Base-by-base conservation (phyloP, 64 coral and sea anemone genomes). In the Acropora yongei region DNA sequence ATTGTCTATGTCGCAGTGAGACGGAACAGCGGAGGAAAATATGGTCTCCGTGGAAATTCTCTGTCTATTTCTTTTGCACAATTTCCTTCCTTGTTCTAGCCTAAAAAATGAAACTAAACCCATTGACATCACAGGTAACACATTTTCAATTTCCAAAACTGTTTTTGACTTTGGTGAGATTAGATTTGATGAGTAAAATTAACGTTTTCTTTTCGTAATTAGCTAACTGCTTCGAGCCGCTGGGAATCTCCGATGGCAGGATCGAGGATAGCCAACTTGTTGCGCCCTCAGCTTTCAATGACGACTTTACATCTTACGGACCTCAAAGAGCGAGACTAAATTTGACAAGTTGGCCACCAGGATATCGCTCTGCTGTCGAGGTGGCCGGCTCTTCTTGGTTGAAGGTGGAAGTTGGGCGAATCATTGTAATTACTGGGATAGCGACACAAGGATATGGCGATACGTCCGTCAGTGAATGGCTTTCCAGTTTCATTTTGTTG, bases 361-460 rank as follows among this genome's bases (percentile, higher is more conserved):
- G 89, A 91, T 91, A 91, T 63, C 66, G 89, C 2, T 57, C 68
- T 1, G 53, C 41, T 0, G 3, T 47, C 4, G 47, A 79, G 1
- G 19, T 41, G 0, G 55, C 47, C 5, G 18, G 0, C 11, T 40
- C 5, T 18, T 1, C 13, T 7, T 91, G 89, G 89, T 39, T 91
- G 14, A 84, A 84, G 53, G 89, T 91, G 11, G 80, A 91, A 9
- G 39, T 91, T 8, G 63, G 57, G 10, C 72, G 58, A 18, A 73
- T 75, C 1, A 8, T 84, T 6, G 71, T 91, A 12, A 17, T 91
- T 10, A 91, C 89, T 45, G 47, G 79, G 7, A 91, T 91, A 47
- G 89, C 89, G 73, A 91, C 89, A 3, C 89, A 91, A 47, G 89
- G 89, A 43, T 91, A 91, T 63, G 80, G 89, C 2, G 79, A 91